These are phyloP conservation scores for Brachyistius frenatus DNA, from an alignment of 2,113 vertebrate genomes.

Conservation along the genomic window DNA sequence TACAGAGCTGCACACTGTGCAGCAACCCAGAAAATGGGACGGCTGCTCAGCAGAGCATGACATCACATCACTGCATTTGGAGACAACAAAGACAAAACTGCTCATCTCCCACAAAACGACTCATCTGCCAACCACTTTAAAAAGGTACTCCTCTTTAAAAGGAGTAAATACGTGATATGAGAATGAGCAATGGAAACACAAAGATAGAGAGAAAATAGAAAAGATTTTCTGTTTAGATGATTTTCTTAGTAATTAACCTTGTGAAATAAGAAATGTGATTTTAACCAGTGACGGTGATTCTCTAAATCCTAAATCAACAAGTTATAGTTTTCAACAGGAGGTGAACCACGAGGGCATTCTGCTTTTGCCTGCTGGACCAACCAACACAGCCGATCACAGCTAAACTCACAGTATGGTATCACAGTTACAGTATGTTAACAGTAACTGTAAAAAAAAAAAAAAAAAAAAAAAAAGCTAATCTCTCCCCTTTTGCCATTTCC, in stretches of 20 bases:
- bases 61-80: conserved; percentile 53
- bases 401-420: too few relatives aligned
- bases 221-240: conserved; percentile 3
- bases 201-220: not conserved
- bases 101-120: conserved; percentile 41
- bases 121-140: conserved; percentile 28
- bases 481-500: too few relatives aligned
- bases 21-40: conserved; percentile 64
- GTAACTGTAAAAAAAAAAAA: not conserved
- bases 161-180: conserved; percentile 23
- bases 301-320: not conserved
- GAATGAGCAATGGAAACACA: conserved; percentile 3
- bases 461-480: too few relatives aligned
- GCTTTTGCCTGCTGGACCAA: too few relatives aligned
- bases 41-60: conserved; percentile 59
- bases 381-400: too few relatives aligned
- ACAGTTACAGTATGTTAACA: not conserved
- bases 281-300: not conserved
- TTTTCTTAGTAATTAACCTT: conserved; percentile 10
- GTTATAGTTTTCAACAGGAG: not conserved
- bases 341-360: not conserved
- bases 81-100: conserved; percentile 58
- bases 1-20: conserved; percentile 47
- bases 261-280: conserved; percentile 6
- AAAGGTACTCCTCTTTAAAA: conserved; percentile 16